A percentile compares a stretch with the other conserved stretches of the same genome.
Evolutionary conservation across 2,888 invertebrate species (phyloP).

Genomic region (Venusia cambrica): DNA sequence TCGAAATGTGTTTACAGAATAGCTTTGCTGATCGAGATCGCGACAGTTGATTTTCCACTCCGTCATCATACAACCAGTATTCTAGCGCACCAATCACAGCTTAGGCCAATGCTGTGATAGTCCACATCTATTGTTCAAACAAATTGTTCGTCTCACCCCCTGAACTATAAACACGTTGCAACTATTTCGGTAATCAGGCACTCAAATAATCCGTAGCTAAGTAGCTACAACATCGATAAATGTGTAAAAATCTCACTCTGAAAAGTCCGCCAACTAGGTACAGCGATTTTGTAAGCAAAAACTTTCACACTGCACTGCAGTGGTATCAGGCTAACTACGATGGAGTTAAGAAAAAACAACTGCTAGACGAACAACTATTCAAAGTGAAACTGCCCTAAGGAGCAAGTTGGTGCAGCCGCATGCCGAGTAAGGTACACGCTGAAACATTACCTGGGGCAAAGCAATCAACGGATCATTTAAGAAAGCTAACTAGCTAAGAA

Average conservation of each 20-base stretch:
- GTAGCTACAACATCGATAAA: too few species aligned
- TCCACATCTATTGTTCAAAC: too few species aligned
- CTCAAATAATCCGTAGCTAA: too few species aligned
- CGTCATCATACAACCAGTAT: too few species aligned
- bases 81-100: too few species aligned
- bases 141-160: too few species aligned
- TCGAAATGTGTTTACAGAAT: too few species aligned
- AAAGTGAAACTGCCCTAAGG: slow-evolving; percentile 32
- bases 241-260: slow-evolving; percentile 8
- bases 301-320: slow-evolving; percentile 25
- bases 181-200: too few species aligned
- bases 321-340: slow-evolving; percentile 30
- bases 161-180: too few species aligned
- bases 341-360: slow-evolving; percentile 28
- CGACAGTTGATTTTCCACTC: too few species aligned
- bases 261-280: slow-evolving; percentile 8
- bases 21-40: too few species aligned
- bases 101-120: too few species aligned
- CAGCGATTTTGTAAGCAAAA: slow-evolving; percentile 22
- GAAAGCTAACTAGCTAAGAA: background rate
- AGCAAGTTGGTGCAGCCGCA: slow-evolving; percentile 26
- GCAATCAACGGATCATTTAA: slow-evolving; percentile 2
- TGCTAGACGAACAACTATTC: slow-evolving; percentile 29
- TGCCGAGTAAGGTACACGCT: slow-evolving; percentile 6
- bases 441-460: slow-evolving; percentile 12